These are phyloP conservation scores for Eupeodes luniger DNA, from an alignment of 2,888 invertebrate genomes.

Conservation along the genomic window DNA sequence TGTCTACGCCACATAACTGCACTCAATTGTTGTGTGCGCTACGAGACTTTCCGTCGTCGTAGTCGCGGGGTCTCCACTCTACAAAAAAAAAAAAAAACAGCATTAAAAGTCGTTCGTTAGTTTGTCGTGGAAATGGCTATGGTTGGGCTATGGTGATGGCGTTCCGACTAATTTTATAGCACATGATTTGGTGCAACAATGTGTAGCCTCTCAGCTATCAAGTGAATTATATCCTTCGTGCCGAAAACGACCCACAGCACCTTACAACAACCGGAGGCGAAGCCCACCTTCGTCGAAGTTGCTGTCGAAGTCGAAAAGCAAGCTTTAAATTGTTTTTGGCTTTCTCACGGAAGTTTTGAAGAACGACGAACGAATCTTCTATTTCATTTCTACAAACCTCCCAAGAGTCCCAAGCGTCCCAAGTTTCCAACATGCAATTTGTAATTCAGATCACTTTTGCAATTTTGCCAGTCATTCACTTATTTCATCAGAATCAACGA, in stretches of 20 bases:
- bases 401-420: neutral
- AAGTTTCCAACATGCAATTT: constrained; percentile 21
- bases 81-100: neutral
- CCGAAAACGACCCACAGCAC: constrained; percentile 58
- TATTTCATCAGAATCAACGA: constrained; percentile 7
- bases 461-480: constrained; percentile 33
- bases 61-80: constrained; percentile 1
- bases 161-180: constrained; percentile 63
- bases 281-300: constrained; percentile 13
- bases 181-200: constrained; percentile 53
- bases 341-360: constrained; percentile 55
- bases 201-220: constrained; percentile 45
- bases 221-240: constrained; percentile 54
- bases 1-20: constrained; percentile 70
- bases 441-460: constrained; percentile 51
- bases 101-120: constrained; percentile 39
- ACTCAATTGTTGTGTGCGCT: constrained; percentile 54
- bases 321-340: constrained; percentile 11
- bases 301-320: neutral
- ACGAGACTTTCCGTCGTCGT: neutral
- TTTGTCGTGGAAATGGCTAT: neutral
- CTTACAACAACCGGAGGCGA: constrained; percentile 39
- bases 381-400: constrained; percentile 8
- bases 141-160: neutral
- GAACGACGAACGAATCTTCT: constrained; percentile 15